Conservation (phyloP, 2,113 vertebrate genomes). For the Peucedramus taeniatus region DNA sequence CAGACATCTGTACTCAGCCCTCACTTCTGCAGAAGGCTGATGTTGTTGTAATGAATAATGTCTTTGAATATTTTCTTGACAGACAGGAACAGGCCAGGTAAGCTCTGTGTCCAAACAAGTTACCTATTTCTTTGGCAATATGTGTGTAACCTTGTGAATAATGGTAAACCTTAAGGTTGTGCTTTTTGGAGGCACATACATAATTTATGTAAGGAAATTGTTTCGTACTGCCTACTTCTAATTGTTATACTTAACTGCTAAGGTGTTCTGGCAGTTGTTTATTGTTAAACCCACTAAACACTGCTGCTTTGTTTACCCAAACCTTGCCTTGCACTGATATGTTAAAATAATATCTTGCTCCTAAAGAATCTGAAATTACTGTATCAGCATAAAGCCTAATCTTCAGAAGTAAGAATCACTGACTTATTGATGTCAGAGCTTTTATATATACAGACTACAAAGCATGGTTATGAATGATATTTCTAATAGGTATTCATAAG, state of each 20-base stretch:
- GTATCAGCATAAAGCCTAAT: neutral
- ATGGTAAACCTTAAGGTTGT: conserved; percentile 21
- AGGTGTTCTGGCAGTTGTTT: neutral
- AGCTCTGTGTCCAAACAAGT: conserved; percentile 49
- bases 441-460: neutral
- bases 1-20: conserved; percentile 83
- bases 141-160: neutral
- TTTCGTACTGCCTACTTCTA: neutral
- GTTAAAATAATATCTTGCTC: neutral
- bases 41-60: conserved; percentile 93
- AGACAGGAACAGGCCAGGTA: conserved; percentile 84
- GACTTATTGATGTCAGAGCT: neutral
- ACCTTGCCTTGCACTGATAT: neutral
- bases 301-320: neutral
- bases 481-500: neutral
- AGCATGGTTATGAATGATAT: neutral
- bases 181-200: conserved; percentile 31
- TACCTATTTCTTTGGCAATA: conserved; percentile 29
- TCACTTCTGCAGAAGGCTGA: conserved; percentile 83
- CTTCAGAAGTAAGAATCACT: neutral
- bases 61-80: conserved; percentile 94
- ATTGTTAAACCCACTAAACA: neutral
- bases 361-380: neutral
- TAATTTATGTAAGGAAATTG: conserved; percentile 24
- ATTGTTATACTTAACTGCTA: neutral